phyloP scores from a whole-genome alignment of 2,797 vertebrate species.

The Anableps anableps region DNA sequence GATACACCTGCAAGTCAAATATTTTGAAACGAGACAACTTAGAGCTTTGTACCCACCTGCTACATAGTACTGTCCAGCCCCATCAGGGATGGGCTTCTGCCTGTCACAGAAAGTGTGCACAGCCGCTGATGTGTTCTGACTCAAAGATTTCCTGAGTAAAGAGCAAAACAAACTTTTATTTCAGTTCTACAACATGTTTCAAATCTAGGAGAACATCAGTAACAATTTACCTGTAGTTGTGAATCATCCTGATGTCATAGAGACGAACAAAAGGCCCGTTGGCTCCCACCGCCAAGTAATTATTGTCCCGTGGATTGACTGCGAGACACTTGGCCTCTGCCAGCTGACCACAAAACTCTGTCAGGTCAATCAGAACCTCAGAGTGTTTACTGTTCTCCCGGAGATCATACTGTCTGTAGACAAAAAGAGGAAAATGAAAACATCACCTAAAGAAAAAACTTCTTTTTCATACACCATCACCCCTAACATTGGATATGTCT shows the following conservation, averaged over 20 bases:
- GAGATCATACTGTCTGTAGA: slow-evolving; percentile 93
- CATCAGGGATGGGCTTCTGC: slow-evolving; percentile 94
- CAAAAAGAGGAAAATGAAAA: not conserved
- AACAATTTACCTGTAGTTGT: slow-evolving; percentile 90
- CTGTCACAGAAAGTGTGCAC: slow-evolving; percentile 95
- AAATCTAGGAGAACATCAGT: not conserved
- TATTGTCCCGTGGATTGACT: slow-evolving; percentile 96
- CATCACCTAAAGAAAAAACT: no score
- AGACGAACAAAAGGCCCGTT: slow-evolving; percentile 96
- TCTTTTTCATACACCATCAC: not conserved
- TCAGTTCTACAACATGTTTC: not conserved
- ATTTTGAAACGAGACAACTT: not conserved
- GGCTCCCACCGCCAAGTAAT: slow-evolving; percentile 95
- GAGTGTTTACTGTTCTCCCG: slow-evolving; percentile 96
- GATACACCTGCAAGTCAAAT: not conserved
- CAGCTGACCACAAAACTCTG: slow-evolving; percentile 96
- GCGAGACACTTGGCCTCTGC: slow-evolving; percentile 98
- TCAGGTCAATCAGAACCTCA: slow-evolving; percentile 95
- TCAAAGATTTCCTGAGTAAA: slow-evolving; percentile 87
- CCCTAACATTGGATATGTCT: not conserved
- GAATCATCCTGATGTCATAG: slow-evolving; percentile 99
- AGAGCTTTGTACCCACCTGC: slow-evolving; percentile 83
- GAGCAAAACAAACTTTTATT: not conserved
- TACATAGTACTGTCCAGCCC: slow-evolving; percentile 96
- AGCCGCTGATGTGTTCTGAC: slow-evolving; percentile 88